Percentiles rank a stretch among this genome's conserved stretches.
These are phyloP conservation scores for Amphimallon solstitiale DNA, from an alignment of 2,888 invertebrate genomes.

Conservation along the genomic window DNA sequence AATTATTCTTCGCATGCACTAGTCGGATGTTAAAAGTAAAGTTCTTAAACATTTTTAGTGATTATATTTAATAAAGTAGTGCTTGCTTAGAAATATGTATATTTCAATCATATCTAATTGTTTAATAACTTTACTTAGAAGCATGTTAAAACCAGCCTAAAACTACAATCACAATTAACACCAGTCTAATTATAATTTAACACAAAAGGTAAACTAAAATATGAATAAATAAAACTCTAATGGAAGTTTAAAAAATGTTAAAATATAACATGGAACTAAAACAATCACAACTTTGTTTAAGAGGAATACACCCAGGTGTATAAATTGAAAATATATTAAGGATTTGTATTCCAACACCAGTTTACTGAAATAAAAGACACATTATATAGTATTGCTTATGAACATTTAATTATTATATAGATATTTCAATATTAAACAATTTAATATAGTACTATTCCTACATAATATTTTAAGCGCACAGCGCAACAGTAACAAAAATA, in stretches of 20 bases:
- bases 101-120: constrained; percentile 9
- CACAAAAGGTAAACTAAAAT: constrained; percentile 33
- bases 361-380: constrained; percentile 39
- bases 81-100: background rate
- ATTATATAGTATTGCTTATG: constrained; percentile 40
- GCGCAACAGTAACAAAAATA: constrained; percentile 39
- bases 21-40: constrained; percentile 28
- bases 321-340: constrained; percentile 23
- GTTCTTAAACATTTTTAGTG: constrained; percentile 30
- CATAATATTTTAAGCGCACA: constrained; percentile 21
- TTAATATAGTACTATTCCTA: constrained; percentile 31
- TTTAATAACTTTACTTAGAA: constrained; percentile 36
- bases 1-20: constrained; percentile 30
- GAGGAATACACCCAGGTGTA: constrained; percentile 23
- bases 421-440: constrained; percentile 33
- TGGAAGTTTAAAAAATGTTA: constrained; percentile 28
- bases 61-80: background rate
- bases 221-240: constrained; percentile 37
- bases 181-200: constrained; percentile 38
- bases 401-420: constrained; percentile 41
- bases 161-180: constrained; percentile 45
- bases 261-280: constrained; percentile 39
- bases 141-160: constrained; percentile 45
- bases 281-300: constrained; percentile 35
- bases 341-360: constrained; percentile 38